Evolutionary conservation across 2,113 vertebrate genomes (phyloP).

Genomic region (Anser cygnoides): DNA sequence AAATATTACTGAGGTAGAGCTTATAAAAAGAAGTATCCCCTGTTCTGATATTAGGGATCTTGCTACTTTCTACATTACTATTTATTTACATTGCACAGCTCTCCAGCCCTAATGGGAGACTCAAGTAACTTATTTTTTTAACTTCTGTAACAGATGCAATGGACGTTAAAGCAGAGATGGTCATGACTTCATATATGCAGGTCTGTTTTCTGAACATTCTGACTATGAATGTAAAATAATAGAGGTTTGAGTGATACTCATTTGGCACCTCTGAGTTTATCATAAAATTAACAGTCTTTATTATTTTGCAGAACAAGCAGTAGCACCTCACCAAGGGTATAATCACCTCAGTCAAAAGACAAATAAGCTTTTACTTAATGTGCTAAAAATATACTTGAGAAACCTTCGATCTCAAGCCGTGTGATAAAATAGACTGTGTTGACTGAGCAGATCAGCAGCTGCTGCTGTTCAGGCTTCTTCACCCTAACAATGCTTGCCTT

Average conservation of each 20-base stretch:
- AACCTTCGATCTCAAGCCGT: conserved; percentile 26
- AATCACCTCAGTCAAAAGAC: conserved; percentile 46
- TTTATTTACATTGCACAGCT: not conserved
- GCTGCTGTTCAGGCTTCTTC: conserved; percentile 28
- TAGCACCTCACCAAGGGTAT: conserved; percentile 19
- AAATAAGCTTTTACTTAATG: conserved; percentile 48
- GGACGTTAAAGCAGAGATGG: not conserved
- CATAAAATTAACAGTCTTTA: conserved; percentile 61
- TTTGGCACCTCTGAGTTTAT: conserved; percentile 51
- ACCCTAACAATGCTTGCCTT: not conserved
- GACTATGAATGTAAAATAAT: not conserved
- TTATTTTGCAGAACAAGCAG: conserved; percentile 65
- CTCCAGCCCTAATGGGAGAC: not conserved
- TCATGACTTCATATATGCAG: not conserved
- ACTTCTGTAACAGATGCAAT: not conserved
- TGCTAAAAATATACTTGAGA: conserved; percentile 65
- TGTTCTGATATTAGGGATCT: not conserved
- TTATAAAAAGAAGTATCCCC: not conserved
- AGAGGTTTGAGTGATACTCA: conserved; percentile 2
- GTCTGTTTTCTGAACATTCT: conserved; percentile 32
- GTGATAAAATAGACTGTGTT: conserved; percentile 48
- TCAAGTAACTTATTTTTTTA: not conserved
- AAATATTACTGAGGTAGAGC: not conserved
- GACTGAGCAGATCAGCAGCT: conserved; percentile 31
- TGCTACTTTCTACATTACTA: not conserved